phyloP scores from a whole-genome alignment of 2,113 vertebrate species.

The Eurypyga helias region DNA sequence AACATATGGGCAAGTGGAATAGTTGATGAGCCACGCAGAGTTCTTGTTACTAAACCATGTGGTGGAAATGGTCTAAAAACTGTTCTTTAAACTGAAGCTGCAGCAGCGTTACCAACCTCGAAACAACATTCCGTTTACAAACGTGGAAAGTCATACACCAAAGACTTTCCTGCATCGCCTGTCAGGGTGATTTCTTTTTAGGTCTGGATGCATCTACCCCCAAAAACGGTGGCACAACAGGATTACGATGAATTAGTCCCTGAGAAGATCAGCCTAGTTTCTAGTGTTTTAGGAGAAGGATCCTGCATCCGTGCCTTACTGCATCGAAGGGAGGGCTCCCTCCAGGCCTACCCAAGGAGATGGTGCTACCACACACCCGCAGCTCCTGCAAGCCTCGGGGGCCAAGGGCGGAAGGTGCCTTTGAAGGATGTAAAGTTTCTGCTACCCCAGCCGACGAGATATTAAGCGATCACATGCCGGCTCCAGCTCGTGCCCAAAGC shows the following conservation, averaged over 20 bases:
- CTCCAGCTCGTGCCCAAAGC: not conserved
- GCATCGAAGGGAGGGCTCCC: not conserved
- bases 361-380: not conserved
- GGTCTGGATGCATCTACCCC: not conserved
- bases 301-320: not conserved
- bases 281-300: not conserved
- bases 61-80: not conserved
- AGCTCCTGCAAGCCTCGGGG: not conserved
- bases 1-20: slow-evolving; percentile 7
- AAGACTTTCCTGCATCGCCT: not conserved
- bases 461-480: rapidly evolving
- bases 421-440: not conserved
- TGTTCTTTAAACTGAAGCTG: not conserved
- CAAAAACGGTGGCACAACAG: not conserved
- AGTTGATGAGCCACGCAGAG: not conserved
- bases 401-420: not conserved
- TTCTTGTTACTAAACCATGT: slow-evolving; percentile 4
- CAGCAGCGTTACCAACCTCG: not conserved
- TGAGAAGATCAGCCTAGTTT: not conserved
- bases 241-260: not conserved
- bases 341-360: not conserved
- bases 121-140: not conserved
- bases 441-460: not conserved
- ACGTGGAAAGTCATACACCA: not conserved
- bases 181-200: not conserved